phyloP scores from a whole-genome alignment of 2,797 vertebrate species.

The Enteromius paludinosus region DNA sequence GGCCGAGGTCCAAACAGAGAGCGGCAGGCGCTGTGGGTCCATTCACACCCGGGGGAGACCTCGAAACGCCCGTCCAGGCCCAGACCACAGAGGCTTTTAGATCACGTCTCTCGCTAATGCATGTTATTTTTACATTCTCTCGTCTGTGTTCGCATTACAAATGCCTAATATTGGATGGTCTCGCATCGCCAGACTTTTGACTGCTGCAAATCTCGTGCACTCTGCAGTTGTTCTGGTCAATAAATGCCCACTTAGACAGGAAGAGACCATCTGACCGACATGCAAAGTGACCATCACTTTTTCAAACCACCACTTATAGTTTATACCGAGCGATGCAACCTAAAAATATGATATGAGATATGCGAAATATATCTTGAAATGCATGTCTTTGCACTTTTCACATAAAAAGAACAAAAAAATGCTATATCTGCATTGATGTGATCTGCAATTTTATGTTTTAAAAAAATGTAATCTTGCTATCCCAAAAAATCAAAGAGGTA shows the following conservation, averaged over 20 bases:
- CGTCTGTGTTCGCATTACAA: neutral
- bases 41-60: neutral
- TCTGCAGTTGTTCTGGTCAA: slow-evolving; percentile 10
- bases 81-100: slow-evolving; percentile 16
- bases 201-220: neutral
- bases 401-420: neutral
- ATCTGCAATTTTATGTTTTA: neutral
- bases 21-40: neutral
- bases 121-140: slow-evolving; percentile 16
- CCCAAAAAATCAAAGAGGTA: neutral
- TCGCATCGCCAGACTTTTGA: slow-evolving; percentile 13
- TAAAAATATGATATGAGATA: slow-evolving; percentile 10
- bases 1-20: slow-evolving; percentile 2
- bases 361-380: neutral
- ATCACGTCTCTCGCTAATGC: slow-evolving; percentile 19
- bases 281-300: slow-evolving; percentile 4
- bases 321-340: neutral
- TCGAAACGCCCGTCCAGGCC: neutral
- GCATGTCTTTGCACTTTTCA: neutral
- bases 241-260: slow-evolving; percentile 20
- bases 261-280: slow-evolving; percentile 3
- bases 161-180: slow-evolving; percentile 1
- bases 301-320: neutral
- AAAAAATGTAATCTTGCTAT: neutral
- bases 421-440: neutral